Evolutionary conservation across 2,113 vertebrate species (phyloP).

Genomic region (Baryphthengus martii): DNA sequence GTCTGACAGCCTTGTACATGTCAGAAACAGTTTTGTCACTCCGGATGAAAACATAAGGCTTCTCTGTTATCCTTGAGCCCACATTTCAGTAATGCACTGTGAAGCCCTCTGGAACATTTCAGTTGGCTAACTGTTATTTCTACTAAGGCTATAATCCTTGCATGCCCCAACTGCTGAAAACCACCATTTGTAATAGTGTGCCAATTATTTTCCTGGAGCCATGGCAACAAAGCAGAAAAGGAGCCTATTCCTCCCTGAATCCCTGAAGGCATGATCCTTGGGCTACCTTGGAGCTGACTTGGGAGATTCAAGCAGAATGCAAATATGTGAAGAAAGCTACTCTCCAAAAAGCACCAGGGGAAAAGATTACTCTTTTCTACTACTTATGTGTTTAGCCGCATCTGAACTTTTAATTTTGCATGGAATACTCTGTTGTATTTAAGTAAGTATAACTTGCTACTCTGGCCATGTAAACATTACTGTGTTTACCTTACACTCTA

Average conservation of each 20-base stretch:
- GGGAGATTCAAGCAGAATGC: neutral
- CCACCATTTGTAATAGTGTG: neutral
- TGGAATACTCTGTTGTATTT: neutral
- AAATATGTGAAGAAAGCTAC: neutral
- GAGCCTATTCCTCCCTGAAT: neutral
- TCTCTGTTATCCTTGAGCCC: neutral
- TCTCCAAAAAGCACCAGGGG: neutral
- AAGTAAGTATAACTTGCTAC: neutral
- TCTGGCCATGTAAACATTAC: neutral
- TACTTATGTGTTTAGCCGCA: neutral
- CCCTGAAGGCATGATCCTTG: neutral
- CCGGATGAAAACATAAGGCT: neutral
- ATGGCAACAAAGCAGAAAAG: neutral
- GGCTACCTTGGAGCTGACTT: neutral
- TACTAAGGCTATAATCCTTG: neutral
- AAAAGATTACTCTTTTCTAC: neutral
- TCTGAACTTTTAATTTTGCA: neutral
- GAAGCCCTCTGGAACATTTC: neutral
- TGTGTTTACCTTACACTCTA: neutral
- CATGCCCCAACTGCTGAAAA: neutral
- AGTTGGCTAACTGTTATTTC: neutral
- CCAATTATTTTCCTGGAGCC: conserved; percentile 22
- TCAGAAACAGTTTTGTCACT: neutral
- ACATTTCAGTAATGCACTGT: neutral
- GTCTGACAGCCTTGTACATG: neutral